Evolutionary conservation across 2,113 vertebrate genomes (phyloP), one percentile per base, ranked within the genome.

Genomic region (Mugil cephalus): DNA sequence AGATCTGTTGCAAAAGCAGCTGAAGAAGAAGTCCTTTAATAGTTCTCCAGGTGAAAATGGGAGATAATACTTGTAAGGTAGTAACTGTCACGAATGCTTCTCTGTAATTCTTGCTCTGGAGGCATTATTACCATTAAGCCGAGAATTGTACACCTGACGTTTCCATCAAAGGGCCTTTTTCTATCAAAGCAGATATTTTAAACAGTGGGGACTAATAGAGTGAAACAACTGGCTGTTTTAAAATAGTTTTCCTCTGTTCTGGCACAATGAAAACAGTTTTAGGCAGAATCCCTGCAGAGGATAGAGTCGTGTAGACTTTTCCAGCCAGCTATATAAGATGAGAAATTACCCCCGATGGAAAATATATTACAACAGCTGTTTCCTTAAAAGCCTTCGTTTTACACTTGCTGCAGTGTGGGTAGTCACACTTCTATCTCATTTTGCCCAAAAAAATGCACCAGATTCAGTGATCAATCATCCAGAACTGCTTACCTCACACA

Each of bases 11-110:
- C 43, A 56, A 66, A 80, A 79, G 24, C 18, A 42, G 40, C 18
- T 12, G 40, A 64, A 55, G 52, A 30, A 42, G 78, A 48, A 9
- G 43, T 42, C 34, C n/a, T 54, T 70, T 38, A 76, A 84, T 36
- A 65, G 46, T 46, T 74, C 75, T 72, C 59, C 72, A 82, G 75
- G 70, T 85, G 77, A 80, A 80, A 89, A 85, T 82, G 42, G 40
- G 76, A 82, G 79, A 85, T 79, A 85, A 84, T 78, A 39, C 52
- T 52, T 63, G 24, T 30, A 30, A 30, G 5, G 34, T 56, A 60
- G 54, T 61, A 69, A 59, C 55, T 62, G 75, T 69, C 62, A 63
- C 39, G 77, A 64, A 63, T 35, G 53, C 11, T 21, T 56, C 8
- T 63, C 51, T 54, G n/a, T 59, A 55, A 30, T 74, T 76, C 40